phyloP scores from a whole-genome alignment of 30 jellyfish, hydroid and myxozoan genomes.

The Pseudorhiza aurosa region DNA sequence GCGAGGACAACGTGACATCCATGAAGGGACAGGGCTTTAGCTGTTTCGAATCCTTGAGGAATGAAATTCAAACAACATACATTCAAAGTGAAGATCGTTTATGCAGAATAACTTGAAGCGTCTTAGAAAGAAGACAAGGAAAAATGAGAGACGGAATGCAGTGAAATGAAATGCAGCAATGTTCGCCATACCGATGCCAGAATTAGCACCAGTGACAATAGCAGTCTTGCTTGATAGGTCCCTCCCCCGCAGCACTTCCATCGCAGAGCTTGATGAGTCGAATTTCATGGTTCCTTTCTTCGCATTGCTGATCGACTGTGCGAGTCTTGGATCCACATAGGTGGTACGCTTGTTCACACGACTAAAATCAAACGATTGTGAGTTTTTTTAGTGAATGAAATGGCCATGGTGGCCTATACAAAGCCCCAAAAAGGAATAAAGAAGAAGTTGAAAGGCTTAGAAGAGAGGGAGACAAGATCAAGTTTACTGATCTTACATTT shows the following conservation, averaged over 20 bases:
- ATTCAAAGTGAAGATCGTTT: too few relatives aligned
- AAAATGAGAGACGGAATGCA: background rate
- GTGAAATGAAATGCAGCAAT: background rate
- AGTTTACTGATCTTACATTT: too few relatives aligned
- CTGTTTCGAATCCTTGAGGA: conserved; percentile 79
- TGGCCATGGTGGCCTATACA: too few relatives aligned
- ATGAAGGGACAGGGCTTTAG: conserved; percentile 82
- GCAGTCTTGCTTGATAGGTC: conserved; percentile 90
- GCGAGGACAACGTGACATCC: conserved; percentile 95
- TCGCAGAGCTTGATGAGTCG: conserved; percentile 94
- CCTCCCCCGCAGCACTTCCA: conserved; percentile 93
- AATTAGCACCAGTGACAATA: conserved; percentile 91
- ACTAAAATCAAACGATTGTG: too few relatives aligned
- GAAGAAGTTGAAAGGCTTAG: too few relatives aligned
- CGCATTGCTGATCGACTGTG: conserved; percentile 69
- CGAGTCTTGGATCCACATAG: conserved; percentile 97
- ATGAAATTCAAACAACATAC: background rate
- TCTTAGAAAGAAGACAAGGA: too few relatives aligned
- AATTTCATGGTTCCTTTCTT: conserved; percentile 78
- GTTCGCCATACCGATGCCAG: conserved; percentile 92
- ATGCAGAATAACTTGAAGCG: too few relatives aligned
- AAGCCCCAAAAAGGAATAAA: too few relatives aligned
- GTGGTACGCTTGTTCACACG: conserved; percentile 77
- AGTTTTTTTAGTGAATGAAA: too few relatives aligned
- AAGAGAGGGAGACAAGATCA: too few relatives aligned